Percentiles rank a stretch among this genome's conserved stretches.
Evolutionary conservation across 2,113 vertebrate species (phyloP).

Genomic region (Oophaga pumilio): DNA sequence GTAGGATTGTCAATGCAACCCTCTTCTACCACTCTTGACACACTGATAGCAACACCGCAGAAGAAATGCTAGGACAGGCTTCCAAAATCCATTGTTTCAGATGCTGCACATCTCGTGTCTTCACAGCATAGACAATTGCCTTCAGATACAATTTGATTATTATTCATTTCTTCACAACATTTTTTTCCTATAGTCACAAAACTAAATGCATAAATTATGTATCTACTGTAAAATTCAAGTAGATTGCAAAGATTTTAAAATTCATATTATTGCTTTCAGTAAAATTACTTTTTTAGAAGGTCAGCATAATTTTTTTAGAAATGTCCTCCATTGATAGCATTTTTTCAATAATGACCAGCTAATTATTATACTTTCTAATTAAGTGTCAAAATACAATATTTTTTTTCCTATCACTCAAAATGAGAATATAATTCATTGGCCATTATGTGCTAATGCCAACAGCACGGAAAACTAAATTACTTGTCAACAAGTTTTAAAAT

Average conservation of each 20-base stretch:
- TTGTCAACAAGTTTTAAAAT: neutral
- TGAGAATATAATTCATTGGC: neutral
- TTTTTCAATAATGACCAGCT: neutral
- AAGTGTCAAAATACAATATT: neutral
- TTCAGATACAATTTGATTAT: slow-evolving; percentile 1
- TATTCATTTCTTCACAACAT: neutral
- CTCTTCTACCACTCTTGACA: too few species aligned
- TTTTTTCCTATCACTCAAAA: neutral
- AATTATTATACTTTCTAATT: neutral
- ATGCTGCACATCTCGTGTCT: too few species aligned
- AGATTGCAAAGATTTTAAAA: neutral
- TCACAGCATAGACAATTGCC: too few species aligned
- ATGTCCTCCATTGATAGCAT: neutral
- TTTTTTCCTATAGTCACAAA: neutral
- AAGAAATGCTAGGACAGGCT: too few species aligned
- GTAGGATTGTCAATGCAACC: too few species aligned
- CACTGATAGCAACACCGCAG: too few species aligned
- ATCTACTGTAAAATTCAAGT: neutral
- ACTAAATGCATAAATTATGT: neutral
- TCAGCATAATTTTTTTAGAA: neutral
- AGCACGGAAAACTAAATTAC: neutral
- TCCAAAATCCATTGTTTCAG: too few species aligned
- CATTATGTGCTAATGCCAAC: neutral
- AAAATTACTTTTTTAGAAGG: neutral
- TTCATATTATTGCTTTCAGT: neutral